Evolutionary conservation across 2,797 vertebrate genomes (phyloP), one percentile per base, ranked within the genome.

Genomic region (Sebastes kiyomatsui): DNA sequence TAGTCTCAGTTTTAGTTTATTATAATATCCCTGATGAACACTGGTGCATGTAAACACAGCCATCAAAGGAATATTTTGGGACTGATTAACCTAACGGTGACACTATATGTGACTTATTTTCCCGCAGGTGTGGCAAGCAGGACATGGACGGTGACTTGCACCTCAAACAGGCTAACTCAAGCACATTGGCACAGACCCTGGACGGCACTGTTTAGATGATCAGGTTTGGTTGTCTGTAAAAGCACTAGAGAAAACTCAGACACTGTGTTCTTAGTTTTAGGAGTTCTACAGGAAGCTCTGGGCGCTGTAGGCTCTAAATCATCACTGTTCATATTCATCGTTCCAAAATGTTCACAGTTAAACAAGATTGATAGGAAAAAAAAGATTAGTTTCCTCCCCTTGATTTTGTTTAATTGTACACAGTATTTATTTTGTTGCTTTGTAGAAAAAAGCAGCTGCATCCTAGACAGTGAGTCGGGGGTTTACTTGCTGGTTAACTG

Each of bases 231-330:
- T 84, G 91, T 91, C 88, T 90, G 84, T 90, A 89, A 95, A 96
- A 97, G 97, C 97, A 97, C 97, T 97, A 96, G 95, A 97, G 97
- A 97, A 97, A 98, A 95, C 94, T 96, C 97, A 89, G 86, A 95
- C 94, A 96, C 96, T 96, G 97, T 93, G 95, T 95, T 94, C 94
- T 93, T 94, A 90, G 93, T 94, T 94, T 91, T 90, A 91, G 95
- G 88, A 86, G 83, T 86, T 87, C 95, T 94, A 87, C 90, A 95
- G 95, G 91, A 92, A 84, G 81, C 90, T 82, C 77, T 81, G 38
- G 88, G 79, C 87, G 86, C 91, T 92, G 89, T 92, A 95, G 94
- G 87, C 82, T 95, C 95, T 91, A 89, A 96, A 92, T 89, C 86
- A 82, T 94, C 94, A 95, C 94, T 93, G 92, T 96, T 95, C 79